A percentile compares a stretch with the other conserved stretches of the same genome.
Conservation (phyloP, 2,113 vertebrate species). For the Grallaria varia region DNA sequence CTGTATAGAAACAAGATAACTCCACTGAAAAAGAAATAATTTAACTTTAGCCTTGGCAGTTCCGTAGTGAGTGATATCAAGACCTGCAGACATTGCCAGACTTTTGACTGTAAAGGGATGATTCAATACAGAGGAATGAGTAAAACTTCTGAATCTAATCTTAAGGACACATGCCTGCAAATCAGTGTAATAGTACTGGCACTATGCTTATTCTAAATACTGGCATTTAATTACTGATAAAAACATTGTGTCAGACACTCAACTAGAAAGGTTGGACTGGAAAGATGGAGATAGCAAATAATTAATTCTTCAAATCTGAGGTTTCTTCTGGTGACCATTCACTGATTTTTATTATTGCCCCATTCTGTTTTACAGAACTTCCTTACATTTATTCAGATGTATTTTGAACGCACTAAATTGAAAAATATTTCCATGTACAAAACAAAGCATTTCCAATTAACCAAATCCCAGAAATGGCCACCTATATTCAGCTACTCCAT, state of each 20-base stretch:
- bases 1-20: conserved; percentile 53
- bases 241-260: neutral
- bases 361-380: neutral
- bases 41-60: conserved; percentile 65
- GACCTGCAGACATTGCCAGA: conserved; percentile 29
- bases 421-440: neutral
- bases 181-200: neutral
- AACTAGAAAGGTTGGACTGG: neutral
- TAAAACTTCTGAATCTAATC: neutral
- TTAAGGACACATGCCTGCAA: neutral
- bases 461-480: neutral
- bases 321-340: neutral
- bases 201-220: neutral
- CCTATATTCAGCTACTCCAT: neutral
- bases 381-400: neutral
- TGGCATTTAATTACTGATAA: neutral
- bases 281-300: neutral
- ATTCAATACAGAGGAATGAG: neutral
- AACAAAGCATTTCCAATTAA: neutral
- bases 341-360: neutral
- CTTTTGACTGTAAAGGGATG: conserved; percentile 1
- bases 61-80: conserved; percentile 54
- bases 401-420: neutral
- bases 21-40: conserved; percentile 42
- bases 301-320: neutral